Conservation (phyloP, 2,113 vertebrate species). For the Podarcis cretensis region DNA sequence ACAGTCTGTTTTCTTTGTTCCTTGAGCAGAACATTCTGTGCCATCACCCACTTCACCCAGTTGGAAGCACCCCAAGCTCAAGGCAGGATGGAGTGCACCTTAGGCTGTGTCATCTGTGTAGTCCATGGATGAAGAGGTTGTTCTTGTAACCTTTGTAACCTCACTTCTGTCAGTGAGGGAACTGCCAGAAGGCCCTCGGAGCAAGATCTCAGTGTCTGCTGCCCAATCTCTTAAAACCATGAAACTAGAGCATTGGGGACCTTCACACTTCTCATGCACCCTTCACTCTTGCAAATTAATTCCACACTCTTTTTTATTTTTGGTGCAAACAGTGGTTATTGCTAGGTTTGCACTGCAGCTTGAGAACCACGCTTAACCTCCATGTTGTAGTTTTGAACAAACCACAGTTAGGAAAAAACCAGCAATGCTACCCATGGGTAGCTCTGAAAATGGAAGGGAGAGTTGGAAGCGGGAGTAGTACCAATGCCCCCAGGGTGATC, state of each 20-base stretch:
- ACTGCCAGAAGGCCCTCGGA: too few relatives aligned
- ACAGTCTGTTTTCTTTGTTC: neutral
- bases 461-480: neutral
- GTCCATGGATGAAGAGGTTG: neutral
- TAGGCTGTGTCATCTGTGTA: neutral
- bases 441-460: neutral
- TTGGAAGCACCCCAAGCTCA: neutral
- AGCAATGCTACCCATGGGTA: neutral
- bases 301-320: neutral
- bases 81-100: too few relatives aligned
- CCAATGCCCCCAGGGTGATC: neutral
- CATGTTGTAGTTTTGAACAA: neutral
- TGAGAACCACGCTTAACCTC: neutral
- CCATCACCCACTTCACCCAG: neutral
- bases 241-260: neutral
- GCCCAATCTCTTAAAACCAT: neutral
- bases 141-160: neutral
- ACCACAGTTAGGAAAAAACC: neutral
- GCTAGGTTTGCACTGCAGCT: neutral
- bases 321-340: neutral
- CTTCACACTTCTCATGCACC: neutral
- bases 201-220: too few relatives aligned
- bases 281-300: neutral
- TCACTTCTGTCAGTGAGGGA: too few relatives aligned
- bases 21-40: neutral